These are phyloP conservation scores for Neoniphon sammara DNA, from an alignment of 2,797 vertebrate genomes.

Conservation along the genomic window DNA sequence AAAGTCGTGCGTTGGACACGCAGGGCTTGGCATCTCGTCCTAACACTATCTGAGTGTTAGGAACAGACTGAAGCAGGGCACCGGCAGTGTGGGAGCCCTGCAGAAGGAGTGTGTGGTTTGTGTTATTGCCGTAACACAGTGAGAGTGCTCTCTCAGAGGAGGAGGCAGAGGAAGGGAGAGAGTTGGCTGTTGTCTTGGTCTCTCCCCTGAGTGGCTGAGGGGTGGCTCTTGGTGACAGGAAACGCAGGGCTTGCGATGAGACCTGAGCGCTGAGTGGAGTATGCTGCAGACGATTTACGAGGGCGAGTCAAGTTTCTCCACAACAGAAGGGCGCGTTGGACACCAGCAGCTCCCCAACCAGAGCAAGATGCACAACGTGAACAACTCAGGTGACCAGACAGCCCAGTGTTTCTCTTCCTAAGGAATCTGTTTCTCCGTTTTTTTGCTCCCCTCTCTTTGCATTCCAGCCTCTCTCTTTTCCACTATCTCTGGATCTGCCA, in stretches of 20 bases:
- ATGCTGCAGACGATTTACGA: conserved; percentile 99
- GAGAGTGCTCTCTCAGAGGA: conserved; percentile 65
- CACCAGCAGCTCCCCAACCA: conserved; percentile 88
- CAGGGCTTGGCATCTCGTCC: conserved; percentile 51
- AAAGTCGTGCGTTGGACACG: not conserved
- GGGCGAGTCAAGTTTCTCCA: conserved; percentile 98
- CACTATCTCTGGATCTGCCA: conserved; percentile 47
- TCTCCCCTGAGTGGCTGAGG: conserved; percentile 78
- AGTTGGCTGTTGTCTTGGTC: conserved; percentile 71
- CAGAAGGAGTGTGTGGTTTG: conserved; percentile 56
- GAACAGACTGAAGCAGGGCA: conserved; percentile 56
- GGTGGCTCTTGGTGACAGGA: conserved; percentile 83
- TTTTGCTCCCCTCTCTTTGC: conserved; percentile 7
- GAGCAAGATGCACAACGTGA: conserved; percentile 94
- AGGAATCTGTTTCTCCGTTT: conserved; percentile 33
- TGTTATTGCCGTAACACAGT: conserved; percentile 59
- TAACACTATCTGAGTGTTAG: conserved; percentile 60
- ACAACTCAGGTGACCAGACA: conserved; percentile 94
- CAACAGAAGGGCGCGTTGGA: conserved; percentile 91
- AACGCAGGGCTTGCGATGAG: conserved; percentile 86
- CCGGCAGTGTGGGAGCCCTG: conserved; percentile 55
- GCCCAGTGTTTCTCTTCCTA: conserved; percentile 35
- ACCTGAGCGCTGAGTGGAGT: conserved; percentile 92
- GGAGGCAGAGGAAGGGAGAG: conserved; percentile 71
- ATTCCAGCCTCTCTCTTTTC: conserved; percentile 43